Evolutionary conservation across 2,888 invertebrate species (phyloP).

Genomic region (Macaria liturata): DNA sequence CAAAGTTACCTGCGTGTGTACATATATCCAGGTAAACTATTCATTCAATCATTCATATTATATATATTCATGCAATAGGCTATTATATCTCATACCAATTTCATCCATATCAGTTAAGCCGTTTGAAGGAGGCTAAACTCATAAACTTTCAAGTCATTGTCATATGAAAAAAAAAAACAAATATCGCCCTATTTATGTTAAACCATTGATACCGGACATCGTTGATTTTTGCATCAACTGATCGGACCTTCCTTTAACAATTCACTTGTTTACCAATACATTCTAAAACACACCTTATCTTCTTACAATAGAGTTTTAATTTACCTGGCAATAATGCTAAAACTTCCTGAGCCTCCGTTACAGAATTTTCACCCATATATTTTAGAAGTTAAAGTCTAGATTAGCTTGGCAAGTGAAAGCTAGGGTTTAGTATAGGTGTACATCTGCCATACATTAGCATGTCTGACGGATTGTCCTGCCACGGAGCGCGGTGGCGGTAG

Average conservation of each 20-base stretch:
- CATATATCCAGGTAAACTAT: too few relatives aligned
- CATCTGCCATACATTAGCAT: constrained; percentile 65
- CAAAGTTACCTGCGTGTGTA: too few relatives aligned
- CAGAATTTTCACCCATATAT: constrained; percentile 1
- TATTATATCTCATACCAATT: too few relatives aligned
- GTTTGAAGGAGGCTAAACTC: too few relatives aligned
- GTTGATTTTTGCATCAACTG: constrained; percentile 28
- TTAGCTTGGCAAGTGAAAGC: constrained; percentile 7
- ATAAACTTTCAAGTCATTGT: neutral
- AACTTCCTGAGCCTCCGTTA: neutral
- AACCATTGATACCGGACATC: constrained; percentile 39
- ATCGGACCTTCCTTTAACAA: constrained; percentile 1
- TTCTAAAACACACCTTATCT: too few relatives aligned
- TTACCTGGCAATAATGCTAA: too few relatives aligned
- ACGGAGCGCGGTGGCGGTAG: constrained; percentile 32
- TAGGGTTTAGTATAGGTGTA: constrained; percentile 28
- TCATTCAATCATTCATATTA: too few relatives aligned
- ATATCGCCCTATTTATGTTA: constrained; percentile 39
- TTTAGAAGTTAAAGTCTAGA: constrained; percentile 13
- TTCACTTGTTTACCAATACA: neutral
- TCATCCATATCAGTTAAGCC: too few relatives aligned
- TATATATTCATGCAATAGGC: too few relatives aligned
- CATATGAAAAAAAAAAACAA: neutral
- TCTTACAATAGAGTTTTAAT: neutral
- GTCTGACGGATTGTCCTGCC: constrained; percentile 71